Conservation (phyloP, 2,888 invertebrate genomes). For the Biston betularia region DNA sequence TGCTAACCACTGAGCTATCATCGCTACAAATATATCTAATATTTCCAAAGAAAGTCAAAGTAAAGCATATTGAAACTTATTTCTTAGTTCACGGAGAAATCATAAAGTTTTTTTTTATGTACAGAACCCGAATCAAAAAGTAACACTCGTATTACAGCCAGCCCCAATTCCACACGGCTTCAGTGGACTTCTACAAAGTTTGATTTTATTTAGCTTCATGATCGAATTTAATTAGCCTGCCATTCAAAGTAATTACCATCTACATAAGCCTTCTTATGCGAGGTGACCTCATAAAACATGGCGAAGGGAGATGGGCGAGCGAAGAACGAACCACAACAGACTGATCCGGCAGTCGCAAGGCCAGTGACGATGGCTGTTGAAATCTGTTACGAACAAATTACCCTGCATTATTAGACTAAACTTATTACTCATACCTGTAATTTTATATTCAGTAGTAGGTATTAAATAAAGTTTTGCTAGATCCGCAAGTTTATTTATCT, state of each 20-base stretch:
- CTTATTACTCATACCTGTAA: constrained; percentile 22
- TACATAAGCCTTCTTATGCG: constrained; percentile 19
- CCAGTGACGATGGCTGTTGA: constrained; percentile 41
- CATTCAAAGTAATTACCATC: constrained; percentile 7
- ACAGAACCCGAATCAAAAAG: too few relatives aligned
- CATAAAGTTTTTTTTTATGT: too few relatives aligned
- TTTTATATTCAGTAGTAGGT: constrained; percentile 4
- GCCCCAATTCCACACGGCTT: too few relatives aligned
- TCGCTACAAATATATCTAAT: too few relatives aligned
- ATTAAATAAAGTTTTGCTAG: constrained; percentile 4
- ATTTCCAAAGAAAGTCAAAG: too few relatives aligned
- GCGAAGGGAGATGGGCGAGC: constrained; percentile 42
- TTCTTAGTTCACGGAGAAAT: too few relatives aligned
- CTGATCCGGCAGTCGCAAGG: constrained; percentile 38
- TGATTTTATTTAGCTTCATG: background rate
- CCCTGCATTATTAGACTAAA: constrained; percentile 21
- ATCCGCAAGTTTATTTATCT: constrained; percentile 2
- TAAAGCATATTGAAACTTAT: too few relatives aligned
- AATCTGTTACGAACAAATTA: constrained; percentile 40
- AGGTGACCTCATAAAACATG: constrained; percentile 42
- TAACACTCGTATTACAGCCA: too few relatives aligned
- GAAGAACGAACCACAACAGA: constrained; percentile 33
- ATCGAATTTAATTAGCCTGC: constrained; percentile 11
- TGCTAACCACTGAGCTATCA: too few relatives aligned
- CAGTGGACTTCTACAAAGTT: background rate